A percentile compares a stretch with the other conserved stretches of the same genome.
These are phyloP conservation scores for Biston betularia DNA, from an alignment of 2,888 invertebrate species.

Conservation along the genomic window DNA sequence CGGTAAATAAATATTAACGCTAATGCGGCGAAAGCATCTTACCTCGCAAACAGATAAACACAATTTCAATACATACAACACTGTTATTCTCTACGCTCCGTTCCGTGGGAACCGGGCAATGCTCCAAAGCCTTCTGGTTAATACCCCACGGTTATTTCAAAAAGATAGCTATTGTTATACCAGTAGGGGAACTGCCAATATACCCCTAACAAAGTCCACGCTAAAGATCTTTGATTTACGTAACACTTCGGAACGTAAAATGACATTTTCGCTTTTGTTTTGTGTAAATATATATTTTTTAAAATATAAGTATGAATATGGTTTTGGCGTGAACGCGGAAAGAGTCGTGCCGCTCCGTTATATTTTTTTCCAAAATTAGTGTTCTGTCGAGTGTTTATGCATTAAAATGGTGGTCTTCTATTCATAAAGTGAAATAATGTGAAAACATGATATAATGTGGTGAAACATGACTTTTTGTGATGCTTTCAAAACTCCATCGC, in stretches of 20 bases:
- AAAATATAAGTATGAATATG: too few relatives aligned
- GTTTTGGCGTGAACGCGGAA: too few relatives aligned
- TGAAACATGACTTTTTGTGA: too few relatives aligned
- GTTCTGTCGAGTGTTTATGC: too few relatives aligned
- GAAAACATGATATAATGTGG: too few relatives aligned
- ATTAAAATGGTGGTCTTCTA: too few relatives aligned
- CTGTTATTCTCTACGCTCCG: conserved; percentile 22
- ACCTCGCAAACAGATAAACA: conserved; percentile 26
- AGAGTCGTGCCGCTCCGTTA: too few relatives aligned
- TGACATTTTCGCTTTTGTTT: background rate
- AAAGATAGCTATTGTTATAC: conserved; percentile 1
- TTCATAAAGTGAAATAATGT: too few relatives aligned
- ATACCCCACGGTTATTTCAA: conserved; percentile 32
- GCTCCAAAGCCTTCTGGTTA: conserved; percentile 33
- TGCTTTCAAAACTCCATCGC: too few relatives aligned
- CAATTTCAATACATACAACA: conserved; percentile 31
- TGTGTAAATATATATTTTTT: too few relatives aligned
- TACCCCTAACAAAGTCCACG: background rate
- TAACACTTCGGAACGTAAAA: background rate
- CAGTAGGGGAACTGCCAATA: conserved; percentile 11
- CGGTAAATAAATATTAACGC: conserved; percentile 22
- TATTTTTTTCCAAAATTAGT: too few relatives aligned
- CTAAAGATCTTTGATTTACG: background rate
- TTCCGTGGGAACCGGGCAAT: conserved; percentile 36
- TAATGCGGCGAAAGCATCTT: conserved; percentile 27